These are phyloP conservation scores for Drosophila arizonae DNA, from an alignment of 1,140 invertebrate species.

Conservation along the genomic window DNA sequence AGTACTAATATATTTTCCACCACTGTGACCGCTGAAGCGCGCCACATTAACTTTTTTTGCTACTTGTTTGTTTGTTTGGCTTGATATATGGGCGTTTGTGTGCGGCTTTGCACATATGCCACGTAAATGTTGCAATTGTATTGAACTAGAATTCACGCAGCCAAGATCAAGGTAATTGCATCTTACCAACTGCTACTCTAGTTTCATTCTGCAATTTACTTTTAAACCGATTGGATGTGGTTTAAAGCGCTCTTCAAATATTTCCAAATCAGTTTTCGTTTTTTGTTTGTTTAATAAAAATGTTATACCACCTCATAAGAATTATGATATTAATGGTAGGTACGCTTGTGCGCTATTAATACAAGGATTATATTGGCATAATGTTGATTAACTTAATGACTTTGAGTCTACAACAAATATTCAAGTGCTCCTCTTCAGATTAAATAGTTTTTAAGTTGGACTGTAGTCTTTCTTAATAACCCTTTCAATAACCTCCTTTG, in stretches of 20 bases:
- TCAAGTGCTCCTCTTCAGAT: neutral
- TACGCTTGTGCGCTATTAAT: neutral
- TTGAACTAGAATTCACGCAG: conserved; percentile 58
- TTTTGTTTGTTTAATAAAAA: neutral
- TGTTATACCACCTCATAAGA: neutral
- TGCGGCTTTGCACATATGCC: conserved; percentile 14
- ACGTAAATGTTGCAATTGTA: conserved; percentile 24
- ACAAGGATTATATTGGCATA: no score
- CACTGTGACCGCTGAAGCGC: conserved; percentile 16
- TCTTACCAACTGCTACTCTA: conserved; percentile 44
- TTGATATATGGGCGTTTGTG: conserved; percentile 29
- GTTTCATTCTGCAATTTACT: conserved; percentile 53
- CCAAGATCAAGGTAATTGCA: conserved; percentile 61
- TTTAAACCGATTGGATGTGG: conserved; percentile 42
- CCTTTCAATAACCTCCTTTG: neutral
- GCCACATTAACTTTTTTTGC: conserved; percentile 16
- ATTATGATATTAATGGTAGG: conserved; percentile 23
- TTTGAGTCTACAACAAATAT: neutral
- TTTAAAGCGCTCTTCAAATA: conserved; percentile 38
- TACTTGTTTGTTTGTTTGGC: conserved; percentile 13
- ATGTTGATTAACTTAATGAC: no score
- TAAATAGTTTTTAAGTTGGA: no score
- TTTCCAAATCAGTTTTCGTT: conserved; percentile 1
- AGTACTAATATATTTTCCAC: neutral
- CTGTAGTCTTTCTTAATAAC: neutral